phyloP scores from a whole-genome alignment of 2,888 invertebrate genomes.

The Selenia dentaria region DNA sequence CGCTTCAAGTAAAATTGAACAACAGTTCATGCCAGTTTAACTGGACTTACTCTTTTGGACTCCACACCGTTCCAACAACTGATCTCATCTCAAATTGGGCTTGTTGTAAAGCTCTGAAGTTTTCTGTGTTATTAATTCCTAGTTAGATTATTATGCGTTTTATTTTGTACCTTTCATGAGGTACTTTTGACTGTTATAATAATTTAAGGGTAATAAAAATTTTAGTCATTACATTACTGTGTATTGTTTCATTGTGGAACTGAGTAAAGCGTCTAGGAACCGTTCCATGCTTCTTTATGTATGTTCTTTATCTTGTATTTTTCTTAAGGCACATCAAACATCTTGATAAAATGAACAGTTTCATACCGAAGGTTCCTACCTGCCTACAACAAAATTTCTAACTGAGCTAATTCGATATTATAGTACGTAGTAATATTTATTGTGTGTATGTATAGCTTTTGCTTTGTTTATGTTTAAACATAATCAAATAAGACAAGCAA shows the following conservation, averaged over 20 bases:
- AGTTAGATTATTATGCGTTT: constrained; percentile 71
- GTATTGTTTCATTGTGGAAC: constrained; percentile 40
- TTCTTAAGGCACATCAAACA: no score
- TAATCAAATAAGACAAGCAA: background rate
- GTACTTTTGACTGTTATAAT: constrained; percentile 72
- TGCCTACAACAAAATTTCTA: no score
- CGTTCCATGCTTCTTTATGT: no score
- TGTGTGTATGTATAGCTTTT: no score
- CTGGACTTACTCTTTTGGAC: constrained; percentile 50
- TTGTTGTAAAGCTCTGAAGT: constrained; percentile 76
- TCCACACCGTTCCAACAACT: constrained; percentile 69
- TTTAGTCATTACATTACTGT: constrained; percentile 44
- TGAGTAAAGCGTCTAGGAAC: no score
- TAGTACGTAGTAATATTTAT: no score
- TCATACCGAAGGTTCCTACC: no score
- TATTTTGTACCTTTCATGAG: constrained; percentile 58
- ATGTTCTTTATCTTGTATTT: no score
- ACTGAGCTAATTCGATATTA: no score
- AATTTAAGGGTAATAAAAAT: constrained; percentile 70
- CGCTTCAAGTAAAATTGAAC: constrained; percentile 37
- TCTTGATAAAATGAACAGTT: no score
- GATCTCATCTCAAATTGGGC: constrained; percentile 75
- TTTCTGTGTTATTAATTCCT: constrained; percentile 80
- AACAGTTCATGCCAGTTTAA: background rate
- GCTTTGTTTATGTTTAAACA: background rate